Evolutionary conservation across 2,888 invertebrate species (phyloP), one percentile per base, ranked within the genome.

Genomic region (Conomelus anceps): DNA sequence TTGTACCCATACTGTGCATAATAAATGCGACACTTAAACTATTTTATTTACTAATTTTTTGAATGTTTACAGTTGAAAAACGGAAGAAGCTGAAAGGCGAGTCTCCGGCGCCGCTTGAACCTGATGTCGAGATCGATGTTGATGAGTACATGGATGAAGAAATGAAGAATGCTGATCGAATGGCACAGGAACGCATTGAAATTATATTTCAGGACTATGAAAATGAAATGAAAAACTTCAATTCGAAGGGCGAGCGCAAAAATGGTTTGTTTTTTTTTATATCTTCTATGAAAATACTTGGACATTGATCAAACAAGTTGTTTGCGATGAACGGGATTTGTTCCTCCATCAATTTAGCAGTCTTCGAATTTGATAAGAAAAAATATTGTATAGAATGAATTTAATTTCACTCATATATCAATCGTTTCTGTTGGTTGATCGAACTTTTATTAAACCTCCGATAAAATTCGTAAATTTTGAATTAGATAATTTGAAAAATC

Each of bases 121-220:
- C 93, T 4, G 94, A 95, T 90, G 95, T 95, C 91, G 94, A 94
- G 89, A 63, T 63, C 1, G 63, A 63, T n/a, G 88, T 84, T 6
- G 95, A 95, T 90, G 95, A 95, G 92, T 96, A 96, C 92, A 95
- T 97, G 93, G 97, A 98, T 93, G 96, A 96, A 91, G 95, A 95
- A 91, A 96, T 96, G 94, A 95, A 95, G 91, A 95, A 95, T 89
- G 94, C 96, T 89, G 98, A 98, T 94, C 94, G 95, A 85, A 95
- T 96, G 89, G 97, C 98, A 20, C 94, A 96, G 91, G 95, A 96
- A 41, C 95, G 97, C 89, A 97, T 99, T 92, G 95, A 95, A 92
- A 96, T 96, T 92, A 96, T 98, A 91, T 95, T 98, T 92, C 94
- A 95, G 86, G 98, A 99, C 93, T 98, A 98, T 94, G 95, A 96